Percentiles rank a stretch among this genome's conserved stretches.
Conservation (phyloP, 2,888 invertebrate genomes). For the Anorthoa munda region DNA sequence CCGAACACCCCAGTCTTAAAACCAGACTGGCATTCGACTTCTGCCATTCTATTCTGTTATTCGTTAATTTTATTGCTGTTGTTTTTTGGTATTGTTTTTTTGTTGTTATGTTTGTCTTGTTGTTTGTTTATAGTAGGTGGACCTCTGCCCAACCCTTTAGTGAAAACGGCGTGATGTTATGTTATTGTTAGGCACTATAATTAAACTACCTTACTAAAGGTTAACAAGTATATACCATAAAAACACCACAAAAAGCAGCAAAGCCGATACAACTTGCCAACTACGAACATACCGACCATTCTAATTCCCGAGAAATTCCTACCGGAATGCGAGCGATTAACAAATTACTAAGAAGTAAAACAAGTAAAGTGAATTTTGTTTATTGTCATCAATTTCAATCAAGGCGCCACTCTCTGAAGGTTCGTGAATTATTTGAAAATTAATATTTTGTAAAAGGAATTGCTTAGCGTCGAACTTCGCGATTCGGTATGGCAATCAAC, state of each 20-base stretch:
- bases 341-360: conserved; percentile 60
- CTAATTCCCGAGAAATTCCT: conserved; percentile 40
- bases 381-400: conserved; percentile 64
- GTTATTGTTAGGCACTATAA: conserved; percentile 1
- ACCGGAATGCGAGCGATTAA: conserved; percentile 57
- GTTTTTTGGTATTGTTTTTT: no score
- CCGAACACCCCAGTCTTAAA: background rate
- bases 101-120: no score
- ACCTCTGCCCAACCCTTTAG: no score
- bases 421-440: conserved; percentile 48
- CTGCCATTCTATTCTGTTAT: no score
- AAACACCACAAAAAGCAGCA: conserved; percentile 17
- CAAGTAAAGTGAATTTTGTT: conserved; percentile 62
- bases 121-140: no score
- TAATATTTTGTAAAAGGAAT: conserved; percentile 52
- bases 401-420: conserved; percentile 49
- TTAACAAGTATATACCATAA: conserved; percentile 9
- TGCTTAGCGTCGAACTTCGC: conserved; percentile 30
- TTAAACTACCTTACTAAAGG: background rate
- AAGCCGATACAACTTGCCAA: conserved; percentile 26
- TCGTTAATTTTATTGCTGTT: no score
- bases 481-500: conserved; percentile 51
- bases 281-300: conserved; percentile 19
- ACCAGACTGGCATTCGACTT: background rate
- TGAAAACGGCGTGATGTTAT: no score